These are phyloP conservation scores for Acanthiza pusilla DNA, from an alignment of 2,797 vertebrate genomes.

Conservation along the genomic window DNA sequence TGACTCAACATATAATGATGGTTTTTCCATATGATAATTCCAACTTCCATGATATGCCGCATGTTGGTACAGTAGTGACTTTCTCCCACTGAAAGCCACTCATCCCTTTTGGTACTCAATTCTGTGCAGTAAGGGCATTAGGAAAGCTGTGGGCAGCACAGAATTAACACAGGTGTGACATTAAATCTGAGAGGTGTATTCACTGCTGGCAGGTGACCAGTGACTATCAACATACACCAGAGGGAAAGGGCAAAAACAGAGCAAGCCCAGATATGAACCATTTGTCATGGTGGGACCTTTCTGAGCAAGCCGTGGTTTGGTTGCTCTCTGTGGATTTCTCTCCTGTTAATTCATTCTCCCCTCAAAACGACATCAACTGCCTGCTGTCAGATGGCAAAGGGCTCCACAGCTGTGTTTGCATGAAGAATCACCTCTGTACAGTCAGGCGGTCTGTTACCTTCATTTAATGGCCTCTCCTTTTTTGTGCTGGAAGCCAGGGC, in stretches of 20 bases:
- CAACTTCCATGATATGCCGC: fast-evolving
- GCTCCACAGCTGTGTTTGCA: background rate
- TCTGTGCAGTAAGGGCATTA: background rate
- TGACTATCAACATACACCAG: background rate
- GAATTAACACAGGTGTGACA: background rate
- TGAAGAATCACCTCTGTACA: background rate
- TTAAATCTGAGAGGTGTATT: background rate
- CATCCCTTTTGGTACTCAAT: background rate
- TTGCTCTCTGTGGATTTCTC: background rate
- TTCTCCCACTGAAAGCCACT: background rate
- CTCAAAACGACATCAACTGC: background rate
- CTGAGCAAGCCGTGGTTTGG: background rate
- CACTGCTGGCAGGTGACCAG: background rate
- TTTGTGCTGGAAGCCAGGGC: background rate
- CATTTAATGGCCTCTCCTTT: background rate
- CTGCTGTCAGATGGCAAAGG: background rate
- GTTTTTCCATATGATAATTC: background rate
- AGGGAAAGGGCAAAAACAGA: background rate
- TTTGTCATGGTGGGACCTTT: background rate
- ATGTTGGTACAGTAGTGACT: background rate
- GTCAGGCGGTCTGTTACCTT: background rate
- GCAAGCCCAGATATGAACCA: background rate
- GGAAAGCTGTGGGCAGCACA: background rate
- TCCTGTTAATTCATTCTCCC: background rate
- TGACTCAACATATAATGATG: background rate